A percentile compares a stretch with the other conserved stretches of the same genome.
These are phyloP conservation scores for Mobula birostris DNA, from an alignment of 2,113 vertebrate genomes.

Conservation along the genomic window DNA sequence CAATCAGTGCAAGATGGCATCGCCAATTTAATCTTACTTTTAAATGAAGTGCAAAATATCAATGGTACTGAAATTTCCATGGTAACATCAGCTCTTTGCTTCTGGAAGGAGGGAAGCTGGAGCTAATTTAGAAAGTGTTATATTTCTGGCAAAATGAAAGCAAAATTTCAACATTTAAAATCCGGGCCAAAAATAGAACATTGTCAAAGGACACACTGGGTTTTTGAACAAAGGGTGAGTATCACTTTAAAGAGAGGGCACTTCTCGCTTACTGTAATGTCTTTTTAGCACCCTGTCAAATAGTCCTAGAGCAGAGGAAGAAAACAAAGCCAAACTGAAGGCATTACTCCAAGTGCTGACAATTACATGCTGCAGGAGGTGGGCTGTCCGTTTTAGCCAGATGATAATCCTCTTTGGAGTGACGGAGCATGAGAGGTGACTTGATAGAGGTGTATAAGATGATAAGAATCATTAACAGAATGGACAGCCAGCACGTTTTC, in stretches of 20 bases:
- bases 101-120: background rate
- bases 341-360: background rate
- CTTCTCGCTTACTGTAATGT: background rate
- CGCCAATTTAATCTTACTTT: background rate
- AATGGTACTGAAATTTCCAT: background rate
- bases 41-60: background rate
- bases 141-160: background rate
- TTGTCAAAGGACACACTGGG: background rate
- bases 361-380: background rate
- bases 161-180: background rate
- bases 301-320: background rate
- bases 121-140: background rate
- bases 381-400: too few species aligned
- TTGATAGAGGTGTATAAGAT: too few species aligned
- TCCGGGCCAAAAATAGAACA: background rate
- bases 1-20: background rate
- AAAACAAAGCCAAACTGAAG: background rate
- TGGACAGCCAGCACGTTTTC: too few species aligned
- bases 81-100: background rate
- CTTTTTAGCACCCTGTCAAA: background rate
- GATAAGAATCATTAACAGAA: too few species aligned
- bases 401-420: too few species aligned
- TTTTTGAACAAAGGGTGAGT: background rate
- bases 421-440: too few species aligned
- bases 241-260: background rate